Evolutionary conservation across 2,797 vertebrate species (phyloP), one percentile per base, ranked within the genome.

Genomic region (Tachyglossus aculeatus): DNA sequence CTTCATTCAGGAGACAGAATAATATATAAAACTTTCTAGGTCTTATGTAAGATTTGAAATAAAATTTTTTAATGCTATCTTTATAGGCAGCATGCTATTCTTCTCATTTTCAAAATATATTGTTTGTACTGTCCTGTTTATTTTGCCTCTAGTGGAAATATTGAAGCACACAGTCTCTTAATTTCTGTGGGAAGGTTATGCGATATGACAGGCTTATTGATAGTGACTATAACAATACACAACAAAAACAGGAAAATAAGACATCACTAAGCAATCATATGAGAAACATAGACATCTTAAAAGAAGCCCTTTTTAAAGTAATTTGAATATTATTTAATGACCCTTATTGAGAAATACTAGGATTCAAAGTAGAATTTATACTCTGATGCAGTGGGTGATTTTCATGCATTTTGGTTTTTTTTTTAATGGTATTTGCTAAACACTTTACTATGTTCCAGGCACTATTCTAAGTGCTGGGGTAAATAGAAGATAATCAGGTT

Each of bases 241-340:
- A 67, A 10, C n/a, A 66, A 71, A 83, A 64, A 71, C 19, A 43
- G 5, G 40, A 71, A 78, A 67, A 55, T 31, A 54, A 64, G 67
- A 33, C 7, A 24, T 19, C 11, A 33, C 12, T 27, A 62, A 15
- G 9, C 16, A 44, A 34, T 14, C 3, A 5, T 55, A 62, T 40
- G 34, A 34, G 37, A 51, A 45, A 45, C 7, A 36, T n/a, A n/a
- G n/a, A 34, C 14, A 2, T 27, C 22, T 31, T 22, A 61, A 74
- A 43, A 55, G 27, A 67, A 69, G 34, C 12, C 27, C 6, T 14
- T 25, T 29, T 36, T 44, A n/a, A 22, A 45, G n/a, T 18, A 47
- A 67, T 9, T 34, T 54, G 12, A 43, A 45, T 11, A 14, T 47
- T 24, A n/a, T 21, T 60, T 25, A 55, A 64, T 57, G 51, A 9